phyloP scores from a whole-genome alignment of 2,888 invertebrate species.

The Lydus trimaculatus region DNA sequence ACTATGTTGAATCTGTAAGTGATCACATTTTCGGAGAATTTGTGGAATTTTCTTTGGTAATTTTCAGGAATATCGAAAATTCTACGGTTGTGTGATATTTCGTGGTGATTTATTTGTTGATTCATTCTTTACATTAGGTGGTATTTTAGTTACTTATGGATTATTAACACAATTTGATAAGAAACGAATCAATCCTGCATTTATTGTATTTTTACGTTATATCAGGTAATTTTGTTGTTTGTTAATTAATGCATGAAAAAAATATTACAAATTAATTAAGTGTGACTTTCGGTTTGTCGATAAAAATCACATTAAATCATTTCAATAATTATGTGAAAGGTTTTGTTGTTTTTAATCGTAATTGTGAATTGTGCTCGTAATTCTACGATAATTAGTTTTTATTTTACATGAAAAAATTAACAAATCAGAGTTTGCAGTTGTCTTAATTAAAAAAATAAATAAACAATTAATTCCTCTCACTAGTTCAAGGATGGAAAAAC shows the following conservation, averaged over 20 bases:
- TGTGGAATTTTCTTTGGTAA: not conserved
- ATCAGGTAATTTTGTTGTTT: no score
- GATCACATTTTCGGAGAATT: not conserved
- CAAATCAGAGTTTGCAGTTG: not conserved
- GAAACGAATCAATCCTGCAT: constrained; percentile 59
- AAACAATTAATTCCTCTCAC: not conserved
- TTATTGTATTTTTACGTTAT: constrained; percentile 67
- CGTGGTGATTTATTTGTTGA: constrained; percentile 72
- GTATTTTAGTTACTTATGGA: constrained; percentile 65
- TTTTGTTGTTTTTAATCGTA: not conserved
- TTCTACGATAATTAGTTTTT: not conserved
- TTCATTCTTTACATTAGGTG: constrained; percentile 70
- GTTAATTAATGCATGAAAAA: no score
- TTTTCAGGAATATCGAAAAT: constrained; percentile 57
- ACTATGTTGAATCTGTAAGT: constrained; percentile 64
- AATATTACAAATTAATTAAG: not conserved
- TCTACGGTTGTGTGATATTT: constrained; percentile 61
- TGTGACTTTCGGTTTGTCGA: not conserved
- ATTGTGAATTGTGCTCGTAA: not conserved
- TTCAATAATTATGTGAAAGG: not conserved
- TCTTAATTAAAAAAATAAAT: not conserved
- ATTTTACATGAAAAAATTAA: no score
- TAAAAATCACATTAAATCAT: not conserved
- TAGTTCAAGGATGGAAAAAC: not conserved
- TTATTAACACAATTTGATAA: constrained; percentile 61